Conservation (phyloP, 2,888 invertebrate species). For the Hypomecis atomaria region DNA sequence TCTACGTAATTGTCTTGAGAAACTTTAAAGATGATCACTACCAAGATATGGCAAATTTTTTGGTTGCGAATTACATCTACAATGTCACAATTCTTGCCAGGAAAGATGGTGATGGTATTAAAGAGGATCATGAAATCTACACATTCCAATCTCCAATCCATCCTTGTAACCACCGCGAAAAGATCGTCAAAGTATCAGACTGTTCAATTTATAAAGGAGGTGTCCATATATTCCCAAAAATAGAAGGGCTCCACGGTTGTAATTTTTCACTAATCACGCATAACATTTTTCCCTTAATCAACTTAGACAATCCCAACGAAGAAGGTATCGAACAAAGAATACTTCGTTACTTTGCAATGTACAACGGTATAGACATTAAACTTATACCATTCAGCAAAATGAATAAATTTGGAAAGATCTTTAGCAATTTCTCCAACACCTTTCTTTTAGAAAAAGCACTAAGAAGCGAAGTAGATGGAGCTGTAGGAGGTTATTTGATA, state of each 20-base stretch:
- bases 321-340: constrained; percentile 47
- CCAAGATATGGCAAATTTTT: constrained; percentile 38
- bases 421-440: constrained; percentile 36
- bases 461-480: constrained; percentile 49
- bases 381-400: constrained; percentile 40
- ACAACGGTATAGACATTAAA: constrained; percentile 42
- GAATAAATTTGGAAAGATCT: constrained; percentile 48
- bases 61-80: constrained; percentile 45
- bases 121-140: constrained; percentile 25
- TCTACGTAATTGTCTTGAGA: constrained; percentile 51
- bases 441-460: constrained; percentile 45
- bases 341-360: constrained; percentile 43
- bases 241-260: constrained; percentile 25
- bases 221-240: constrained; percentile 13
- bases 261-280: constrained; percentile 43
- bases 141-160: constrained; percentile 30
- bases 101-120: constrained; percentile 4
- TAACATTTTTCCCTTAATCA: constrained; percentile 41
- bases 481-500: constrained; percentile 46
- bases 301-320: constrained; percentile 38
- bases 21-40: constrained; percentile 34
- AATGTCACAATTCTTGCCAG: constrained; percentile 35
- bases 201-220: constrained; percentile 11
- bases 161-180: constrained; percentile 26
- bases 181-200: constrained; percentile 5